These are phyloP conservation scores for Cerastoderma edule DNA, from an alignment of 2,888 invertebrate species.

Conservation along the genomic window DNA sequence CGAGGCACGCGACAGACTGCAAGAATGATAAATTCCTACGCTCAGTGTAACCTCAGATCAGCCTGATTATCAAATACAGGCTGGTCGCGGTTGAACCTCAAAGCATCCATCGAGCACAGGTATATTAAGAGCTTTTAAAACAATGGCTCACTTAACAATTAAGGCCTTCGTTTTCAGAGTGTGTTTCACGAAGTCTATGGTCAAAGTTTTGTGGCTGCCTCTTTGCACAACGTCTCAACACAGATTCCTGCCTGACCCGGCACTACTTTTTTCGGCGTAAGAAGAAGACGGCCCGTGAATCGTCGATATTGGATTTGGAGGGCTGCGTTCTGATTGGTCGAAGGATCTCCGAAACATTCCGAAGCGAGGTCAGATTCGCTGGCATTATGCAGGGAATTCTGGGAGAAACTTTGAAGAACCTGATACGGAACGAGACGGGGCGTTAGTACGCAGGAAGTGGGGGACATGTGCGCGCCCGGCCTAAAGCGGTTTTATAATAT, in stretches of 20 bases:
- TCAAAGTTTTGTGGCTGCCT: too few species aligned
- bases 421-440: slow-evolving; percentile 19
- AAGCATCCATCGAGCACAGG: too few species aligned
- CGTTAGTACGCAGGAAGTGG: slow-evolving; percentile 21
- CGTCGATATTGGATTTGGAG: slow-evolving; percentile 41
- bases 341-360: slow-evolving; percentile 41
- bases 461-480: slow-evolving; percentile 18
- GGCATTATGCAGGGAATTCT: slow-evolving; percentile 39
- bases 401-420: slow-evolving; percentile 22
- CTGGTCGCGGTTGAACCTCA: too few species aligned
- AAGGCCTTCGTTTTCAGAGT: too few species aligned
- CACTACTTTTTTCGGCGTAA: slow-evolving; percentile 23
- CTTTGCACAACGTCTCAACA: too few species aligned
- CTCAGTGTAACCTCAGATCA: too few species aligned
- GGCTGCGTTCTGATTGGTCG: slow-evolving; percentile 43
- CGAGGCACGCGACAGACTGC: slow-evolving; percentile 34
- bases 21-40: too few species aligned
- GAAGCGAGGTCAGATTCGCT: slow-evolving; percentile 42
- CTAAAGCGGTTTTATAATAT: slow-evolving; percentile 25
- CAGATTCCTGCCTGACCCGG: too few species aligned
- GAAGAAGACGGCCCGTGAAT: slow-evolving; percentile 36
- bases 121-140: too few species aligned
- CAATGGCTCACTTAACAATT: too few species aligned
- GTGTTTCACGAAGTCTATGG: too few species aligned
- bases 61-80: too few species aligned